Conservation (phyloP, 2,797 vertebrate genomes). For the Silurus lanzhouensis region DNA sequence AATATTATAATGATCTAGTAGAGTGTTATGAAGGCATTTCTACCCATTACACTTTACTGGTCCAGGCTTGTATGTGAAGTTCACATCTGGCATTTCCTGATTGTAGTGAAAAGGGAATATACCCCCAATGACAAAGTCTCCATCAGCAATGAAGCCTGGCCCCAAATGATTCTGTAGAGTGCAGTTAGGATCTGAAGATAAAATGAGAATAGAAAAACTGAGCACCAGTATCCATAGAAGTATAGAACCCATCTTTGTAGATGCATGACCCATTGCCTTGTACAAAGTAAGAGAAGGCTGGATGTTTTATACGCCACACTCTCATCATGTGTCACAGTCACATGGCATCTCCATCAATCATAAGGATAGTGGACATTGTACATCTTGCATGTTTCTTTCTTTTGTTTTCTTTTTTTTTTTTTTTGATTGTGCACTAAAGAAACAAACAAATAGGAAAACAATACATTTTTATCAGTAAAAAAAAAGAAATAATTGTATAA, state of each 20-base stretch:
- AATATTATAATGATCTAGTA: neutral
- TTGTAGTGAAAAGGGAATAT: slow-evolving; percentile 77
- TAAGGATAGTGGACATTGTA: neutral
- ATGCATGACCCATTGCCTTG: neutral
- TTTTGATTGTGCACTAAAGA: neutral
- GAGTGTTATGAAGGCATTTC: slow-evolving; percentile 34
- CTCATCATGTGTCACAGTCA: neutral
- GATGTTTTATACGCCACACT: neutral
- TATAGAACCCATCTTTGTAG: slow-evolving; percentile 61
- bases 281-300: neutral
- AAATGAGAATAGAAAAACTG: slow-evolving; percentile 27
- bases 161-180: slow-evolving; percentile 67
- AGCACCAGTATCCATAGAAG: slow-evolving; percentile 52
- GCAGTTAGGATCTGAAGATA: slow-evolving; percentile 53
- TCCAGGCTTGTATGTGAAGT: slow-evolving; percentile 68
- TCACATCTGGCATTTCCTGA: slow-evolving; percentile 73
- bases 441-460: neutral
- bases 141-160: slow-evolving; percentile 65
- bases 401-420: neutral
- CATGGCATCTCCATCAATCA: neutral
- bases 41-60: slow-evolving; percentile 72
- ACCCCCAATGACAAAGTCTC: slow-evolving; percentile 73
- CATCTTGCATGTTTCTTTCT: neutral
- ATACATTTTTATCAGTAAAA: neutral
- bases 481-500: neutral